Conservation (phyloP, 2,888 invertebrate genomes). For the Unio delphinus region DNA sequence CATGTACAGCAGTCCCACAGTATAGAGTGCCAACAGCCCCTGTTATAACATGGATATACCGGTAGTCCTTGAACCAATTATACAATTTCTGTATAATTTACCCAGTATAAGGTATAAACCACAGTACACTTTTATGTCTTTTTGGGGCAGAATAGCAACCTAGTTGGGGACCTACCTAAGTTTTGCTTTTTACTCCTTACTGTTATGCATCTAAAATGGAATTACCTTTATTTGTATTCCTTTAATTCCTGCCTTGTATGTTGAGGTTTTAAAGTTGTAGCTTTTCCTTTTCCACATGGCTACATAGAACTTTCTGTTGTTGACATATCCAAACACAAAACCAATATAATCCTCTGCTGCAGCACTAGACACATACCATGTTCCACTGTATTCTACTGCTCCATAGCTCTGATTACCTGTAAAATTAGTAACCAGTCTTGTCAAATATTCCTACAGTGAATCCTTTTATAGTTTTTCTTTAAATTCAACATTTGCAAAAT, state of each 20-base stretch:
- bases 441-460: background rate
- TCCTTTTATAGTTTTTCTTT: background rate
- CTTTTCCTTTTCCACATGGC: constrained; percentile 54
- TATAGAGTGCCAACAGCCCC: too few relatives aligned
- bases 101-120: too few relatives aligned
- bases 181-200: too few relatives aligned
- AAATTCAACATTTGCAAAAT: background rate
- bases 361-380: constrained; percentile 45
- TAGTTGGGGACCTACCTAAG: too few relatives aligned
- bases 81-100: too few relatives aligned
- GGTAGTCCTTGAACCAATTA: too few relatives aligned
- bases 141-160: too few relatives aligned
- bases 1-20: too few relatives aligned
- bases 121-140: too few relatives aligned
- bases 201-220: background rate
- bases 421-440: background rate
- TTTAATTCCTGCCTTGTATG: constrained; percentile 47
- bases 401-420: constrained; percentile 50
- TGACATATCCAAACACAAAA: constrained; percentile 61
- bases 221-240: constrained; percentile 61
- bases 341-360: constrained; percentile 50
- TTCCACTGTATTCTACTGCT: constrained; percentile 54
- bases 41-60: too few relatives aligned
- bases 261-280: constrained; percentile 28
- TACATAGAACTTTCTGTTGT: constrained; percentile 54